Conservation (phyloP, 2,113 vertebrate genomes). For the Sakesphorus luctuosus region DNA sequence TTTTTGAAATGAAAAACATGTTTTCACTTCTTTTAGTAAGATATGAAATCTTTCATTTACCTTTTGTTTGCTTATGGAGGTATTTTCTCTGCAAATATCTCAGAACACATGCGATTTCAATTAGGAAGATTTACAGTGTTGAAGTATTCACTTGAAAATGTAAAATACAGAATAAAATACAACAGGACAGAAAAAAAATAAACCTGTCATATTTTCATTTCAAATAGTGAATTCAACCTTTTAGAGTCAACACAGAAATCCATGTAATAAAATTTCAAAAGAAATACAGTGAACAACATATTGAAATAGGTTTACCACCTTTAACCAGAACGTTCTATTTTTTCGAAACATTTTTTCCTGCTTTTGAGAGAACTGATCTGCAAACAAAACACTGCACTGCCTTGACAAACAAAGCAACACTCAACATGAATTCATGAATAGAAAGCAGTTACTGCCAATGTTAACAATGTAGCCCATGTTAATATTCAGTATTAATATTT, state of each 20-base stretch:
- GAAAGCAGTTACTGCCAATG: not conserved
- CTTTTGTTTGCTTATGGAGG: not conserved
- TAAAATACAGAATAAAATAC: not conserved
- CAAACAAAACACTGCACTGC: not conserved
- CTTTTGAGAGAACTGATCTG: constrained; percentile 27
- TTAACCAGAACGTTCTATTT: not conserved
- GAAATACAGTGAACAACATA: not conserved
- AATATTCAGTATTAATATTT: not conserved
- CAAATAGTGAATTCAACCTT: not conserved
- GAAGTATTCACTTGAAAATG: not conserved
- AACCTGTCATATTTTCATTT: not conserved
- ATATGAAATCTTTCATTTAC: not conserved
- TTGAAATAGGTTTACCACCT: not conserved
- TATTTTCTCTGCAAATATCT: not conserved
- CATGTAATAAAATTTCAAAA: not conserved
- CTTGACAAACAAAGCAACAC: not conserved
- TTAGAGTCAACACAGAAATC: not conserved
- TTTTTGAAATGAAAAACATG: not conserved
- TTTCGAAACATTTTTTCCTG: not conserved
- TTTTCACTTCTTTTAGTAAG: not conserved
- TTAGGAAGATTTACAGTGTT: not conserved
- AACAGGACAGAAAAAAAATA: not conserved
- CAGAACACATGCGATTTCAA: not conserved
- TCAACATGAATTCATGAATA: not conserved
- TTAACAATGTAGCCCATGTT: not conserved